Conservation (phyloP, 2,888 invertebrate genomes). For the Drosophila fulvimacula region DNA sequence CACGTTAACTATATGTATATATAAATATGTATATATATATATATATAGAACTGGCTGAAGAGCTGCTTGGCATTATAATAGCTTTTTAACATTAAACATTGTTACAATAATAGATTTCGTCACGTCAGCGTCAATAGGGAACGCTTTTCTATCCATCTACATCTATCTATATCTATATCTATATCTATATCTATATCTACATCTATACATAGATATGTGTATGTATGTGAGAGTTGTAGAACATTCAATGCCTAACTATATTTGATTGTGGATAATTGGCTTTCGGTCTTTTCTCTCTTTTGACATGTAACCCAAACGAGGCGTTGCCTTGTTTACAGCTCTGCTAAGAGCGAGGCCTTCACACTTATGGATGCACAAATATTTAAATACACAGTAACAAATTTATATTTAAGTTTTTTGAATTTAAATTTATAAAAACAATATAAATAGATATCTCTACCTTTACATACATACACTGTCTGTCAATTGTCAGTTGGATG, state of each 20-base stretch:
- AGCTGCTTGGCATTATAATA: slow-evolving; percentile 41
- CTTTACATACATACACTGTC: too few relatives aligned
- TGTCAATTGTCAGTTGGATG: too few relatives aligned
- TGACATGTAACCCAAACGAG: slow-evolving; percentile 21
- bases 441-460: too few relatives aligned
- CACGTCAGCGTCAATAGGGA: slow-evolving; percentile 55
- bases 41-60: neutral
- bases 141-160: slow-evolving; percentile 7
- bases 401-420: neutral
- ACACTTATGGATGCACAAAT: neutral
- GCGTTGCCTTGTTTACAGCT: slow-evolving; percentile 13
- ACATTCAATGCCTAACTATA: slow-evolving; percentile 29
- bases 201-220: too few relatives aligned
- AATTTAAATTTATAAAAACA: too few relatives aligned
- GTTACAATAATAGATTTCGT: slow-evolving; percentile 71
- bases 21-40: too few relatives aligned
- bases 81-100: slow-evolving; percentile 60
- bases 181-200: neutral
- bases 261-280: slow-evolving; percentile 32
- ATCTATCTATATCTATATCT: neutral
- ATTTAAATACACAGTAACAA: neutral
- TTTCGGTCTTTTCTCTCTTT: slow-evolving; percentile 34
- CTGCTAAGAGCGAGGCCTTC: neutral
- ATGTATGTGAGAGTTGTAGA: neutral
- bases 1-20: slow-evolving; percentile 25